Percentiles rank a stretch among this genome's conserved stretches.
phyloP scores from a whole-genome alignment of 2,797 vertebrate species.

The Siniperca undulata region DNA sequence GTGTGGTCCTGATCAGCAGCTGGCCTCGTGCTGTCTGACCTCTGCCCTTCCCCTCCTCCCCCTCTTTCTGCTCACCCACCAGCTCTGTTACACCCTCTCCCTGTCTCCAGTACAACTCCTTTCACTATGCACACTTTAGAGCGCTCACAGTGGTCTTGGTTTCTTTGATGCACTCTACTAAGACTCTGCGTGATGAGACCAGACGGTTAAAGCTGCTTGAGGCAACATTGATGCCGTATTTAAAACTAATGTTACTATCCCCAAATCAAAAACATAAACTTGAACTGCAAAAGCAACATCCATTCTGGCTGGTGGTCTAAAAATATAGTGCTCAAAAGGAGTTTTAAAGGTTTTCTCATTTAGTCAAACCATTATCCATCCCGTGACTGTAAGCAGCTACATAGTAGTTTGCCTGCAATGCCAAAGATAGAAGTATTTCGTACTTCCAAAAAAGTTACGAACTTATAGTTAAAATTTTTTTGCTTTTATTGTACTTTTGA shows the following conservation, averaged over 20 bases:
- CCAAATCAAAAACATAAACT: background rate
- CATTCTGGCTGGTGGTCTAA: background rate
- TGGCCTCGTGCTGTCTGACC: conserved; percentile 63
- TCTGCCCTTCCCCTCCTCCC: conserved; percentile 44
- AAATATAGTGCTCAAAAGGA: too few relatives aligned
- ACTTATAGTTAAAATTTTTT: too few relatives aligned
- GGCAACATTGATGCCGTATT: background rate
- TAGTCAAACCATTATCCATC: too few relatives aligned
- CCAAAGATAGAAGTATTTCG: too few relatives aligned
- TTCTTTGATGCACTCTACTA: too few relatives aligned
- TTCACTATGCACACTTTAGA: background rate
- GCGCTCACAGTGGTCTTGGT: background rate
- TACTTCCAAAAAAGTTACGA: too few relatives aligned
- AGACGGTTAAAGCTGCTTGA: background rate
- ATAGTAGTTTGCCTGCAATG: too few relatives aligned
- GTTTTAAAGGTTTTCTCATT: too few relatives aligned
- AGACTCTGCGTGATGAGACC: background rate
- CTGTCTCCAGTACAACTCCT: background rate
- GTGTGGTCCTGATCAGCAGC: conserved; percentile 60
- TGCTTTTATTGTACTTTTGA: too few relatives aligned
- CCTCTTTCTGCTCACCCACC: conserved; percentile 12
- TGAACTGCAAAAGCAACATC: background rate
- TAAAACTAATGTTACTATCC: background rate
- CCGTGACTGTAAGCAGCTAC: too few relatives aligned
- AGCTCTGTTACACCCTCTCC: conserved; percentile 21